A percentile compares a stretch with the other conserved stretches of the same genome.
These are phyloP conservation scores for Aegotheles bennettii DNA, from an alignment of 2,113 vertebrate genomes.

Conservation along the genomic window DNA sequence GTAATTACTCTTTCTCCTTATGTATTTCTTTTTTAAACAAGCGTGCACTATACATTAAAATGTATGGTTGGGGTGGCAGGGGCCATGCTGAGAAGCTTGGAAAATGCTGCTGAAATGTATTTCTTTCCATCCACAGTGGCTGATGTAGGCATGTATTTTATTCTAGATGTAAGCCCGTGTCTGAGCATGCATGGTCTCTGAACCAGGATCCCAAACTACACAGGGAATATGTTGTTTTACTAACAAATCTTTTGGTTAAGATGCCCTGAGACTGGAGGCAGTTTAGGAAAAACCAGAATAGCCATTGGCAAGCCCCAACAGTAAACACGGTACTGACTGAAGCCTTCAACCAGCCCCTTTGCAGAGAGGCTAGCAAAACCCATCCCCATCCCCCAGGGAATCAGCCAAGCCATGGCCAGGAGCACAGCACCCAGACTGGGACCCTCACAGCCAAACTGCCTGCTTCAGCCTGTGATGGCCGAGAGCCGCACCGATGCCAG, in stretches of 20 bases:
- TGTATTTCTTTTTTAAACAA: conserved; percentile 57
- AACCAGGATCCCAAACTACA: not conserved
- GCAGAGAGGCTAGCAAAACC: not conserved
- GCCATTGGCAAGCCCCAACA: not conserved
- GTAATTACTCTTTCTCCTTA: conserved; percentile 14
- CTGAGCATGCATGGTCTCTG: not conserved
- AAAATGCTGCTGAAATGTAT: not conserved
- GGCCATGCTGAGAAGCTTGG: not conserved
- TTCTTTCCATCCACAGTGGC: not conserved
- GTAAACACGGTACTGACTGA: not conserved
- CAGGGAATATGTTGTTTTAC: not conserved
- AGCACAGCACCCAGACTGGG: accelerated
- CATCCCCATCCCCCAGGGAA: not conserved
- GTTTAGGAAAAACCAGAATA: not conserved
- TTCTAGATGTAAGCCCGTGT: not conserved
- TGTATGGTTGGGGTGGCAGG: not conserved
- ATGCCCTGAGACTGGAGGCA: not conserved
- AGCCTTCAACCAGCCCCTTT: not conserved
- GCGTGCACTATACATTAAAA: conserved; percentile 36
- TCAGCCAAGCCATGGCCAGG: not conserved
- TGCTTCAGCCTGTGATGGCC: not conserved
- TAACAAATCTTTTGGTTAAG: not conserved
- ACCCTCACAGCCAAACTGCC: not conserved
- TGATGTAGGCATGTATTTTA: not conserved
- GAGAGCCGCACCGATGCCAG: accelerated